phyloP scores from a whole-genome alignment of 2,888 invertebrate species.

The Volucella inanis region DNA sequence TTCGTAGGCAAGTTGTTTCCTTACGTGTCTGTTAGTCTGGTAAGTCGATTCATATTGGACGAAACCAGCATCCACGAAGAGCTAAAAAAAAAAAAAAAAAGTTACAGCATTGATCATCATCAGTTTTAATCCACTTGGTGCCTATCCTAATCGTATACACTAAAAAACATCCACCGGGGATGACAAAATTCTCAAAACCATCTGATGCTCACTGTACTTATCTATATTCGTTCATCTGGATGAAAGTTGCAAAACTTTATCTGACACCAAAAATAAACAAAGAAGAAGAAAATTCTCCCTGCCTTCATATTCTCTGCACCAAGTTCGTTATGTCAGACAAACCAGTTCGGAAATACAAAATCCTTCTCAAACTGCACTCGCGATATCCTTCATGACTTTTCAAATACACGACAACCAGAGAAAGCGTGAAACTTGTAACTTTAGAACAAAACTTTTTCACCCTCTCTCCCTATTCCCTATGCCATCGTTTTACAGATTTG shows the following conservation, averaged over 20 bases:
- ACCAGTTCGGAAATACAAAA: not conserved
- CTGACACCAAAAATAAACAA: conserved; percentile 20
- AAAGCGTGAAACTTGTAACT: conserved; percentile 9
- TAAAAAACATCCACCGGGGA: too few relatives aligned
- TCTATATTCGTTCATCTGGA: not conserved
- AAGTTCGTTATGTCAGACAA: too few relatives aligned
- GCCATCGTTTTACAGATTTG: conserved; percentile 17
- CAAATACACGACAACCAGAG: not conserved
- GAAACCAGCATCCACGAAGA: too few relatives aligned
- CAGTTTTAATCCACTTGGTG: too few relatives aligned
- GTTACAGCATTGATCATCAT: too few relatives aligned
- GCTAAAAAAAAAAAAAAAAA: too few relatives aligned
- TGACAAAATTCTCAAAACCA: too few relatives aligned
- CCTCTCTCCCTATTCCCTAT: conserved; percentile 10
- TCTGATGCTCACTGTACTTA: not conserved
- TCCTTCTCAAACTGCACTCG: conserved; percentile 36
- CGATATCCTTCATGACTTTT: conserved; percentile 21
- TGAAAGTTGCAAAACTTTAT: conserved; percentile 14
- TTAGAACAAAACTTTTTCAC: conserved; percentile 30
- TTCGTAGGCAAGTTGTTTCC: too few relatives aligned
- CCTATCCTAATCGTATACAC: too few relatives aligned
- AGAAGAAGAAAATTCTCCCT: conserved; percentile 13
- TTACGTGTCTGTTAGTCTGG: too few relatives aligned
- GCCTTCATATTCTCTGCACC: too few relatives aligned
- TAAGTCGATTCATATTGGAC: too few relatives aligned